Evolutionary conservation across 1,140 invertebrate species (phyloP).

Genomic region (Apis cerana): DNA sequence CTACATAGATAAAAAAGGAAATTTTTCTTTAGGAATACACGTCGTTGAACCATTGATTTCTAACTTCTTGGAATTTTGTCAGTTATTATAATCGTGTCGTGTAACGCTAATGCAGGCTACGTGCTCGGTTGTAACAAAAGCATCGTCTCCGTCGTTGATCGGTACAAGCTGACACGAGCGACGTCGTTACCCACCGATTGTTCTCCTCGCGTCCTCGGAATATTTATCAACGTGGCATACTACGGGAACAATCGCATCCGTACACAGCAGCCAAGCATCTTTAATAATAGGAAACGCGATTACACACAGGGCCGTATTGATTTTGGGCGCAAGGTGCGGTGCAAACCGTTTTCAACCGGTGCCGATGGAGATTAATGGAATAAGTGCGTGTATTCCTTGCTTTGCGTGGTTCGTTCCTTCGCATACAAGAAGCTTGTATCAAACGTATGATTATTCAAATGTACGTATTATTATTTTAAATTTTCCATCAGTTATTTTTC

Average conservation of each 20-base stretch:
- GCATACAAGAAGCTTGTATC: no score
- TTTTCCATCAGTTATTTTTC: no score
- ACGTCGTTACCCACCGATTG: conserved; percentile 59
- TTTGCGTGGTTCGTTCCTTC: no score
- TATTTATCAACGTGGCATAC: conserved; percentile 60
- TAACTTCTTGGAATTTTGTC: conserved; percentile 41
- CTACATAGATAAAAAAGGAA: no score
- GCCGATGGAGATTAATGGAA: conserved; percentile 65
- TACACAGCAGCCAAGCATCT: conserved; percentile 45
- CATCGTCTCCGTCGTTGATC: conserved; percentile 45
- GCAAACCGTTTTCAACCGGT: conserved; percentile 50
- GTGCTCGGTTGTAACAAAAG: conserved; percentile 57
- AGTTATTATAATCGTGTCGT: conserved; percentile 39
- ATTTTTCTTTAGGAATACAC: neutral
- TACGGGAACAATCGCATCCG: conserved; percentile 21
- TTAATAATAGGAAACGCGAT: conserved; percentile 61
- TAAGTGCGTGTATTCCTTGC: no score
- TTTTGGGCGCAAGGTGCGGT: conserved; percentile 57
- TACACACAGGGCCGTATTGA: conserved; percentile 58
- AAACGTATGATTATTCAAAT: no score
- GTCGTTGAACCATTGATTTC: neutral
- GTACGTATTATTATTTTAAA: no score
- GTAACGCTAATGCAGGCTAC: conserved; percentile 56
- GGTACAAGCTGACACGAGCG: conserved; percentile 46
- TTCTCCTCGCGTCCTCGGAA: conserved; percentile 58